Evolutionary conservation across 2,888 invertebrate species (phyloP).

Genomic region (Cheilosia grossa): DNA sequence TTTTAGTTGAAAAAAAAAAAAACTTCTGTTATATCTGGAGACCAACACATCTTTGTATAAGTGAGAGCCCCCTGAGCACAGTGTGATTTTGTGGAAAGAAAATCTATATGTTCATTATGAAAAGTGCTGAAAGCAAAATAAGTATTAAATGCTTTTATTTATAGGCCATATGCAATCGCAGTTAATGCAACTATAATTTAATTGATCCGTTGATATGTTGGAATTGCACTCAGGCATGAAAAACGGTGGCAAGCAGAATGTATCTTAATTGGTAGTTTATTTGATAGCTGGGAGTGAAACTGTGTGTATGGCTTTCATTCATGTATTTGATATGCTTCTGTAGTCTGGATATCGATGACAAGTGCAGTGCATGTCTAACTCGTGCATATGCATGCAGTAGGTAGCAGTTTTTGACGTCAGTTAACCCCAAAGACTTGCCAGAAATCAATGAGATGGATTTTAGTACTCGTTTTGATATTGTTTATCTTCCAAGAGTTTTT

Average conservation of each 20-base stretch:
- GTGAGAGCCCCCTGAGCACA: neutral
- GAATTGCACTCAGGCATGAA: slow-evolving; percentile 15
- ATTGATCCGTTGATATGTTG: slow-evolving; percentile 16
- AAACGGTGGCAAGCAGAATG: neutral
- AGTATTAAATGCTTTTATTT: slow-evolving; percentile 29
- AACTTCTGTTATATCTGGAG: slow-evolving; percentile 33
- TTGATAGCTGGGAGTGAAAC: slow-evolving; percentile 4
- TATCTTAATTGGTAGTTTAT: slow-evolving; percentile 23
- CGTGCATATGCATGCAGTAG: neutral
- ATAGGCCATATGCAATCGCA: slow-evolving; percentile 44
- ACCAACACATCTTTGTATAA: neutral
- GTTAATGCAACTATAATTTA: slow-evolving; percentile 47
- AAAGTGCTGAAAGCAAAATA: neutral
- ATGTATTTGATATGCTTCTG: neutral
- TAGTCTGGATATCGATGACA: neutral
- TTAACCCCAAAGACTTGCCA: too few species aligned
- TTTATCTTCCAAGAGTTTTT: too few species aligned
- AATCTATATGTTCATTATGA: slow-evolving; percentile 40
- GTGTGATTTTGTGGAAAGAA: slow-evolving; percentile 1
- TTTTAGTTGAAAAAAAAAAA: slow-evolving; percentile 28
- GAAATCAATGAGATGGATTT: too few species aligned
- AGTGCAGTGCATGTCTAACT: neutral
- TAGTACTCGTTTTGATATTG: too few species aligned
- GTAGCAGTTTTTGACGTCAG: too few species aligned
- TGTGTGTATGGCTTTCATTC: slow-evolving; percentile 8